These are phyloP conservation scores for Kryptopterus vitreolus DNA, from an alignment of 2,797 vertebrate genomes.

Conservation along the genomic window DNA sequence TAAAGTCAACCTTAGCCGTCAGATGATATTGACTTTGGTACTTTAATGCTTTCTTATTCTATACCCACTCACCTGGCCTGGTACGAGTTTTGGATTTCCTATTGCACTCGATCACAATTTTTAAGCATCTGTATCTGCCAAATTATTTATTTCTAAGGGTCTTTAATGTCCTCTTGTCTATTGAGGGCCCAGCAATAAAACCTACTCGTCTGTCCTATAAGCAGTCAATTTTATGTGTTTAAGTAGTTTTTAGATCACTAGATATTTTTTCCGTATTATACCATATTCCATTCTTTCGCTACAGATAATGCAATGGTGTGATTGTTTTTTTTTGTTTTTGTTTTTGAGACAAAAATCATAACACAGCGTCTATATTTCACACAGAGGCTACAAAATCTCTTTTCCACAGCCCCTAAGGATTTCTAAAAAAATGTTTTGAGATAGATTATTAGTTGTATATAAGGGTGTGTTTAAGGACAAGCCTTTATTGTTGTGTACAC, in stretches of 20 bases:
- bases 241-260: background rate
- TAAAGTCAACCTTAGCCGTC: background rate
- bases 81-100: background rate
- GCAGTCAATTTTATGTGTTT: background rate
- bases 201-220: background rate
- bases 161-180: background rate
- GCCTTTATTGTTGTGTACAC: constrained; percentile 39
- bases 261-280: background rate
- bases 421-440: background rate
- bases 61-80: background rate
- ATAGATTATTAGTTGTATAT: constrained; percentile 14
- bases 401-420: background rate
- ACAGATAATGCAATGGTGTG: background rate
- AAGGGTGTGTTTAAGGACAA: constrained; percentile 3
- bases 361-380: background rate
- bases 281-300: background rate
- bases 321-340: too few relatives aligned
- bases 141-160: background rate
- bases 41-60: background rate
- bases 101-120: background rate
- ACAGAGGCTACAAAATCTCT: background rate
- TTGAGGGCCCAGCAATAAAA: background rate
- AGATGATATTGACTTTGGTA: background rate
- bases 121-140: constrained; percentile 3
- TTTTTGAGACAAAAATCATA: constrained; percentile 1